phyloP scores from a whole-genome alignment of 2,888 invertebrate species.

The Diabrotica balteata region DNA sequence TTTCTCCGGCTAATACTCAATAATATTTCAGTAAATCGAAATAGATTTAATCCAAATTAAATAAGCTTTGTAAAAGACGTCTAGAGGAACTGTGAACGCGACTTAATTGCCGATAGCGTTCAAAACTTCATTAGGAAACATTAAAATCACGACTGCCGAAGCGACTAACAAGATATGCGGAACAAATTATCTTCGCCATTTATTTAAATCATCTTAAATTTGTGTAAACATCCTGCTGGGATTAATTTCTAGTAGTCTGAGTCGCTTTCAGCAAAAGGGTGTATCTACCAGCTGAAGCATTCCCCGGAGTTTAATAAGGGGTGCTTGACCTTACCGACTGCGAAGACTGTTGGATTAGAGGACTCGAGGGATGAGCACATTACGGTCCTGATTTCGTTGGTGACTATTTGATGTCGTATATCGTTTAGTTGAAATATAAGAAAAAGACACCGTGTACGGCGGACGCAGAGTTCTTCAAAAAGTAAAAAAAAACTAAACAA shows the following conservation, averaged over 20 bases:
- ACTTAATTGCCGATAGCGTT: background rate
- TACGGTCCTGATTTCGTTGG: background rate
- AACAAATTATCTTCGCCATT: background rate
- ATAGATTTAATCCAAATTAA: background rate
- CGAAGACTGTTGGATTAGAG: conserved; percentile 8
- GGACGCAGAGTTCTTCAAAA: too few species aligned
- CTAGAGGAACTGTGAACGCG: background rate
- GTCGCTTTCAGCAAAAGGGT: background rate
- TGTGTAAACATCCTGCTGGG: conserved; percentile 1
- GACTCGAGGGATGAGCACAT: conserved; percentile 1
- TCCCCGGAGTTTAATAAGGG: conserved; percentile 20
- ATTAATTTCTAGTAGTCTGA: background rate
- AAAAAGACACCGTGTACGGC: too few species aligned
- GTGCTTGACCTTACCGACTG: conserved; percentile 18
- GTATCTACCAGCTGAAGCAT: conserved; percentile 4
- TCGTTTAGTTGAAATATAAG: too few species aligned
- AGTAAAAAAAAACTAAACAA: too few species aligned
- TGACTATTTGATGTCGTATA: too few species aligned
- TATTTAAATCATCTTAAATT: background rate
- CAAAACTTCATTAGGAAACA: background rate
- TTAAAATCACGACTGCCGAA: background rate
- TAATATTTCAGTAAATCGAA: background rate
- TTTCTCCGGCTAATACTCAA: background rate
- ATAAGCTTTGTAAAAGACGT: background rate
- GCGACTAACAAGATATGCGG: background rate